A percentile compares a stretch with the other conserved stretches of the same genome.
Evolutionary conservation across 2,113 vertebrate genomes (phyloP).

Genomic region (Hymenochirus boettgeri): DNA sequence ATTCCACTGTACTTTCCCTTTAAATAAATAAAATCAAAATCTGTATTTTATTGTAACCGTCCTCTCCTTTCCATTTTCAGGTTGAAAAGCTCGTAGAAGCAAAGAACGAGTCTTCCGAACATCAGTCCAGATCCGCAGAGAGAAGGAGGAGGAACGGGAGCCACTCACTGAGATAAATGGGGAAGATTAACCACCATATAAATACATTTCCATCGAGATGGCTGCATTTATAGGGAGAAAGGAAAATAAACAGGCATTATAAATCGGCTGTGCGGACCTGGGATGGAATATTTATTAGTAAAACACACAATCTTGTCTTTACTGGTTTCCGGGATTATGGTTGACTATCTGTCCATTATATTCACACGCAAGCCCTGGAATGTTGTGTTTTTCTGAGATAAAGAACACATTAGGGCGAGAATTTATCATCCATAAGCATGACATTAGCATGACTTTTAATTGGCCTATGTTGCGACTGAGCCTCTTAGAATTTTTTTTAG

Average conservation of each 20-base stretch:
- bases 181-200: constrained; percentile 35
- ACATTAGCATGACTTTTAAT: no score
- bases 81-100: background rate
- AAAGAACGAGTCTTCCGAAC: constrained; percentile 8
- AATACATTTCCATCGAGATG: constrained; percentile 27
- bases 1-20: no score
- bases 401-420: no score
- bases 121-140: constrained; percentile 5
- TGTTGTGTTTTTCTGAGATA: no score
- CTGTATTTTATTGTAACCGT: no score
- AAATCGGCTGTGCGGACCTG: constrained; percentile 15
- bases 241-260: constrained; percentile 39
- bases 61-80: background rate
- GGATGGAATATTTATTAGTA: constrained; percentile 20
- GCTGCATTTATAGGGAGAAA: constrained; percentile 31
- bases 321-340: no score
- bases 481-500: no score
- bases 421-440: no score
- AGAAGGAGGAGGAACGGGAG: background rate
- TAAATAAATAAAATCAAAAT: no score
- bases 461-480: no score
- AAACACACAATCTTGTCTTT: constrained; percentile 3
- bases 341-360: no score
- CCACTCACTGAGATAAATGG: constrained; percentile 32
- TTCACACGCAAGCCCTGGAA: no score